A percentile compares a stretch with the other conserved stretches of the same genome.
Conservation (phyloP, 1,140 invertebrate species). For the Sipha flava region DNA sequence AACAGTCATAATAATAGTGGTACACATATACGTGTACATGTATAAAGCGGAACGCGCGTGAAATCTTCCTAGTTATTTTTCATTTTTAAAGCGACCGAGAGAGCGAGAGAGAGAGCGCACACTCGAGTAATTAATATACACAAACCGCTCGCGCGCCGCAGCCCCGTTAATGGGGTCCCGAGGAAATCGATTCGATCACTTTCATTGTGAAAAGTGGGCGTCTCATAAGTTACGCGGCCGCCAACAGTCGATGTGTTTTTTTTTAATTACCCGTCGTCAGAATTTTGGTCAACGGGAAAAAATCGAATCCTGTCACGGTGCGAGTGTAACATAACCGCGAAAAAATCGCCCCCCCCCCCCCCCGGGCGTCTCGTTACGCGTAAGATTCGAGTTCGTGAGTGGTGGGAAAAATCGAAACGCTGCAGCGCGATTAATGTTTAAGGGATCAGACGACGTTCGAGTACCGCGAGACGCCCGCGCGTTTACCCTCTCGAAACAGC, state of each 20-base stretch:
- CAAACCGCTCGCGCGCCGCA: not conserved
- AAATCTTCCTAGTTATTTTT: slow-evolving; percentile 22
- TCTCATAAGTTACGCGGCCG: not conserved
- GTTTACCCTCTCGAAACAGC: too few species aligned
- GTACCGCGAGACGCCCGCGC: too few species aligned
- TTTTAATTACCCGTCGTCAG: not conserved
- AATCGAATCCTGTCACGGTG: not conserved
- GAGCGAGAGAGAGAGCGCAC: not conserved
- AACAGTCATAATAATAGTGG: not conserved
- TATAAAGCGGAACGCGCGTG: not conserved
- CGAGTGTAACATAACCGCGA: not conserved
- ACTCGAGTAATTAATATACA: not conserved
- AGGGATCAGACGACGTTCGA: too few species aligned
- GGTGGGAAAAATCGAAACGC: too few species aligned
- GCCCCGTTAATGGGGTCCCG: slow-evolving; percentile 8
- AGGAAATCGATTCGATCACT: slow-evolving; percentile 29
- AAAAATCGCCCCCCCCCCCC: too few species aligned
- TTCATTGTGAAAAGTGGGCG: slow-evolving; percentile 30
- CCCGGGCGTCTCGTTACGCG: too few species aligned
- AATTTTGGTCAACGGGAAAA: not conserved
- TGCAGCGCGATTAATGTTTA: too few species aligned
- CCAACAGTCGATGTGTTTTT: not conserved
- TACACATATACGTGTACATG: too few species aligned
- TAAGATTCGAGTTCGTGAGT: too few species aligned
- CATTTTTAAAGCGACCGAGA: not conserved